Base-by-base conservation (phyloP, 2,113 vertebrate genomes). In the Lophotis ruficrista region DNA sequence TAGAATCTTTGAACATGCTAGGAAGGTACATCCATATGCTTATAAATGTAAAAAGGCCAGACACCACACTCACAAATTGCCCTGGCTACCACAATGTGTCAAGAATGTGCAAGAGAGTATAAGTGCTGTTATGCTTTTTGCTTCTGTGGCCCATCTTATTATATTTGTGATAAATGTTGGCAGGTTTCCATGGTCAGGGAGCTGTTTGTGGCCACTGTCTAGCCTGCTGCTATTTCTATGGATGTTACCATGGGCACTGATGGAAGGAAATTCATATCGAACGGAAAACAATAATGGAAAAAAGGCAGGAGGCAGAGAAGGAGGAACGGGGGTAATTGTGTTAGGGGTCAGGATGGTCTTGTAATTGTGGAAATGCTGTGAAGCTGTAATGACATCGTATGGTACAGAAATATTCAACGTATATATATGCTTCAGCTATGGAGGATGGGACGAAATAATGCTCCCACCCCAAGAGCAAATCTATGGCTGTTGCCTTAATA, bases 191-290 rank as follows among this genome's bases (percentile, higher is more conserved):
- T 21, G n/a, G 90, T 87, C 92, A 66, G 89, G 94, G 89, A 95
- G 69, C 58, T 91, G 91, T 94, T 80, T 14, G 43, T 60, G 80
- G 37, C 87, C 38, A 38, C 80, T 93, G 37, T 90, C 85, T 94
- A 86, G 94, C 66, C 85, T 37, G 33, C 89, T 92, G 85, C 92
- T 97, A 92, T 94, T 90, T 97, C 90, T 94, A 37, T 92, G 83
- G 84, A 37, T 94, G 97, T 98, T 98, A 83, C 97, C 96, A 97
- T 98, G 97, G 94, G 83, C 97, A 98, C 97, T 95, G 95, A 97
- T 95, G 92, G 94, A 93, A 94, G 64, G 70, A 95, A 96, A 97
- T 94, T 97, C 86, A 71, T 94, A 89, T 56, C 7, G 25, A 94
- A 93, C 10, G 21, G 91, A 96, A 93, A 92, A 79, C 77, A 72